Evolutionary conservation across 2,888 invertebrate species (phyloP).

Genomic region (Cerastis rubricosa): DNA sequence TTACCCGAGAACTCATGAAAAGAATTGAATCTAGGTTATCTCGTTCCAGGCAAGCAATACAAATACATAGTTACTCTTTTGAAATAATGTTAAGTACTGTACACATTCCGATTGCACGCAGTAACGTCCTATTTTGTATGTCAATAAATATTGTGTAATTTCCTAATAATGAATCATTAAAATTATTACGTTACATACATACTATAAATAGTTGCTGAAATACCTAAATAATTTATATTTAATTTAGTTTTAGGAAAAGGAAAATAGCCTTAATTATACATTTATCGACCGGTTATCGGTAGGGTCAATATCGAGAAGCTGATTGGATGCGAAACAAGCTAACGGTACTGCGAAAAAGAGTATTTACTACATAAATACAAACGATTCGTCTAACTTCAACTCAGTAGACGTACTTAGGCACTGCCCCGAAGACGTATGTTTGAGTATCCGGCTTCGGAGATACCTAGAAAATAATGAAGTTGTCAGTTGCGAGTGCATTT

Average conservation of each 20-base stretch:
- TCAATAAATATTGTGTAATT: conserved; percentile 22
- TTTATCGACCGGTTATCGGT: conserved; percentile 45
- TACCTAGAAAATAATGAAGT: conserved; percentile 56
- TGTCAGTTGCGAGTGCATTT: conserved; percentile 47
- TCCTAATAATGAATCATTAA: conserved; percentile 14
- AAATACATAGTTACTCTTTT: conserved; percentile 26
- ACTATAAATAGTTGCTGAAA: background rate
- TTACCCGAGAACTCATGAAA: background rate
- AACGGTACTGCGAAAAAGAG: conserved; percentile 44
- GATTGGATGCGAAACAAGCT: conserved; percentile 65
- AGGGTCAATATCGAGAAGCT: conserved; percentile 72
- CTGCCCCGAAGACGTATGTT: conserved; percentile 40
- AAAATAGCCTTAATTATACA: conserved; percentile 17
- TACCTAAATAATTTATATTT: background rate
- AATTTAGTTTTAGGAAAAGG: conserved; percentile 29
- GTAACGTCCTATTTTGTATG: background rate
- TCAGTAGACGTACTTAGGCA: conserved; percentile 48
- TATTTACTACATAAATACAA: conserved; percentile 44
- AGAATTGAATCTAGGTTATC: conserved; percentile 30
- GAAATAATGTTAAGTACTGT: conserved; percentile 10
- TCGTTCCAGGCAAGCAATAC: conserved; percentile 3
- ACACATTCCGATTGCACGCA: background rate
- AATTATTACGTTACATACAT: background rate
- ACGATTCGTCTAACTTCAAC: conserved; percentile 36
- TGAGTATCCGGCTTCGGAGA: conserved; percentile 18